A percentile compares a stretch with the other conserved stretches of the same genome.
Evolutionary conservation across 2,113 vertebrate species (phyloP).

Genomic region (Corydoras sp.): DNA sequence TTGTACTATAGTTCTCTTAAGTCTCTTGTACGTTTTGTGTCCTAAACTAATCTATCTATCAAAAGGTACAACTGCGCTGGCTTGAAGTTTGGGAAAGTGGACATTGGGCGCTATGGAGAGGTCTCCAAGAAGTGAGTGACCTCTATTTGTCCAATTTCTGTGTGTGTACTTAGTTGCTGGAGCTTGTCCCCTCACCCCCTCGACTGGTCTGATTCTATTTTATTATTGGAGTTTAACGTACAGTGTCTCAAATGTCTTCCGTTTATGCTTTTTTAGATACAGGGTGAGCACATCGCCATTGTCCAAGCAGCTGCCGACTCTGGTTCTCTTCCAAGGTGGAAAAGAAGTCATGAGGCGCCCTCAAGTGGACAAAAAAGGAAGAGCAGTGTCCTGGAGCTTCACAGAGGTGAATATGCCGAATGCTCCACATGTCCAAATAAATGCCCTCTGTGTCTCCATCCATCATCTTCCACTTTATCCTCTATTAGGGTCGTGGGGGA

Average conservation of each 20-base stretch:
- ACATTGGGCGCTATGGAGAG: conserved; percentile 85
- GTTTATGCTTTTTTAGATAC: conserved; percentile 66
- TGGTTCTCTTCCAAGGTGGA: conserved; percentile 88
- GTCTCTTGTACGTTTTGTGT: too few species aligned
- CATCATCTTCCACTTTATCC: too few species aligned
- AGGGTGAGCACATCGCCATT: conserved; percentile 86
- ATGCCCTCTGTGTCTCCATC: too few species aligned
- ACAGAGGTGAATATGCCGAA: conserved; percentile 73
- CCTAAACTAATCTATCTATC: not conserved
- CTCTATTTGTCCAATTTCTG: not conserved
- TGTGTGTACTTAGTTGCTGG: not conserved
- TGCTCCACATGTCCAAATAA: not conserved
- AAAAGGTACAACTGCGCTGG: conserved; percentile 84
- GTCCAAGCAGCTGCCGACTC: conserved; percentile 89
- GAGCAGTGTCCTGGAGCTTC: conserved; percentile 94
- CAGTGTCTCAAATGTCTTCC: too few species aligned
- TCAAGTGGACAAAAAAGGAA: conserved; percentile 90
- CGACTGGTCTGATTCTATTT: too few species aligned
- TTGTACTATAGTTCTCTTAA: too few species aligned
- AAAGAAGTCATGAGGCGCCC: conserved; percentile 85
- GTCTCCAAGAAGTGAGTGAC: conserved; percentile 77
- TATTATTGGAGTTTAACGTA: too few species aligned
- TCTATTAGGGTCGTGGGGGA: too few species aligned
- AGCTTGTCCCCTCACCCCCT: too few species aligned
- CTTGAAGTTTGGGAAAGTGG: conserved; percentile 90